These are phyloP conservation scores for Meles meles DNA, from an alignment of 2,113 vertebrate species.

Conservation along the genomic window DNA sequence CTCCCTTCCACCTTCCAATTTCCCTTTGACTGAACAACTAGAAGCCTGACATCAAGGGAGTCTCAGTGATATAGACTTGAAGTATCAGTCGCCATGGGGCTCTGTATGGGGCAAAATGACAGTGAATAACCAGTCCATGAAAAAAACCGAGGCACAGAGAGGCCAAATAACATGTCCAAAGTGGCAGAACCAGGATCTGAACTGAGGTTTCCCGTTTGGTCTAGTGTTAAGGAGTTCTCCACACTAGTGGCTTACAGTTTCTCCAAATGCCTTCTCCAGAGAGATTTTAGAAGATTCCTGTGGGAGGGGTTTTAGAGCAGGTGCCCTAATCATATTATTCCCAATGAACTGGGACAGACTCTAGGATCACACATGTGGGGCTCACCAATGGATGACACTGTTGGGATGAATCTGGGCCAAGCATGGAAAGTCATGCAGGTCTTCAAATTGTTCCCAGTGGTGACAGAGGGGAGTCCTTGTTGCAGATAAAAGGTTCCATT, in stretches of 20 bases:
- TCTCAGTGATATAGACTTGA: not conserved
- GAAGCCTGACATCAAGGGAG: not conserved
- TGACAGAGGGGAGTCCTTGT: not conserved
- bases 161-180: rapidly evolving
- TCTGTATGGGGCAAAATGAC: not conserved
- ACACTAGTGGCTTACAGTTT: not conserved
- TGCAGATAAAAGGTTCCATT: not conserved
- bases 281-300: not conserved
- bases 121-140: not conserved
- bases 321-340: not conserved
- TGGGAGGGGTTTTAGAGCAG: not conserved
- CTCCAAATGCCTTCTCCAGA: not conserved
- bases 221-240: not conserved
- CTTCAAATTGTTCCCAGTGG: not conserved
- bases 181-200: not conserved
- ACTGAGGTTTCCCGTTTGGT: rapidly evolving
- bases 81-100: not conserved
- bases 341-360: not conserved
- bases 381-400: not conserved
- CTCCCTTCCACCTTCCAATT: not conserved
- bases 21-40: not conserved
- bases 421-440: not conserved
- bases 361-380: not conserved
- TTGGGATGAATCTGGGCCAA: not conserved
- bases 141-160: not conserved